These are phyloP conservation scores for Carterocephalus palaemon DNA, from an alignment of 2,888 invertebrate species.

Conservation along the genomic window DNA sequence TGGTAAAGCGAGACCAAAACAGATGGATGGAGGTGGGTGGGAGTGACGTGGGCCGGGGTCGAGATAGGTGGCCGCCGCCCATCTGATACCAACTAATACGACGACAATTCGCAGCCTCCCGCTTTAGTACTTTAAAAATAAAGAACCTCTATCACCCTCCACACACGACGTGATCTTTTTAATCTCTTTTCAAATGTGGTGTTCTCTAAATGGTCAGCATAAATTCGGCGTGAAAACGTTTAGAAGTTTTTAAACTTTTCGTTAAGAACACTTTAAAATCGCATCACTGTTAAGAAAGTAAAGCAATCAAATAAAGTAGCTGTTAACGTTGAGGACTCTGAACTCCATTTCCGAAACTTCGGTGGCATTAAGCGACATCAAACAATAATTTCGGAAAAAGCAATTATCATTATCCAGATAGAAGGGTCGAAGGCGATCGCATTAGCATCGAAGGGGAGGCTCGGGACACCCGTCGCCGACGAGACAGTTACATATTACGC, in stretches of 20 bases:
- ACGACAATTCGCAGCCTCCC: slow-evolving; percentile 66
- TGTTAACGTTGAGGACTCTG: slow-evolving; percentile 57
- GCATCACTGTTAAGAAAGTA: slow-evolving; percentile 28
- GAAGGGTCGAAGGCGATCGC: slow-evolving; percentile 73
- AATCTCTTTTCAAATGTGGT: slow-evolving; percentile 17
- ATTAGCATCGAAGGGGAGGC: slow-evolving; percentile 76
- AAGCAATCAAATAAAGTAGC: slow-evolving; percentile 48
- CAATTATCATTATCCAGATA: slow-evolving; percentile 77
- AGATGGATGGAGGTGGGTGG: slow-evolving; percentile 38
- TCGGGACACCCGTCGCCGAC: slow-evolving; percentile 70
- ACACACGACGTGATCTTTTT: slow-evolving; percentile 22
- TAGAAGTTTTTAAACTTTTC: slow-evolving; percentile 4
- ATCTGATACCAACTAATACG: slow-evolving; percentile 64
- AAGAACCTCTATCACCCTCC: slow-evolving; percentile 28
- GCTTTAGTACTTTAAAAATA: slow-evolving; percentile 37
- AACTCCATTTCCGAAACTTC: slow-evolving; percentile 35
- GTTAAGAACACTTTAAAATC: slow-evolving; percentile 18
- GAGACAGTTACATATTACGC: slow-evolving; percentile 79
- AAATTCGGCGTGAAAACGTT: slow-evolving; percentile 5
- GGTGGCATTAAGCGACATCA: slow-evolving; percentile 69
- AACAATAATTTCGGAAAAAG: slow-evolving; percentile 77
- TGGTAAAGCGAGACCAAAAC: slow-evolving; percentile 43
- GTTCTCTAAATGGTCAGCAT: slow-evolving; percentile 15
- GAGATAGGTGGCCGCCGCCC: slow-evolving; percentile 40
- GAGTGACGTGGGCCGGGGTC: slow-evolving; percentile 26